phyloP scores from a whole-genome alignment of 1,140 invertebrate species.

The Cepaea nemoralis region DNA sequence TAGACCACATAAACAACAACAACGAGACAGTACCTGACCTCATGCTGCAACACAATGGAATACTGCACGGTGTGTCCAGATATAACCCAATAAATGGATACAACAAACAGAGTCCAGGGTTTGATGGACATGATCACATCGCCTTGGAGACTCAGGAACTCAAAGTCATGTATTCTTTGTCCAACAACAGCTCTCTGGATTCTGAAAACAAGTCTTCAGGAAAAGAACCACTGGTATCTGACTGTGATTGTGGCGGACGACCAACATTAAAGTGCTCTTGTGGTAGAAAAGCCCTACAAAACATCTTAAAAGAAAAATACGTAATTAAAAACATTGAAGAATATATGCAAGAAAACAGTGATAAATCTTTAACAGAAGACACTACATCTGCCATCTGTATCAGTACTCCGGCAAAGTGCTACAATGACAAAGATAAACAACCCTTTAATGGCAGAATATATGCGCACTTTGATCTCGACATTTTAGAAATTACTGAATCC shows the following conservation, averaged over 20 bases:
- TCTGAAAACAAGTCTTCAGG: not conserved
- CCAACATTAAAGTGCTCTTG: conserved; percentile 30
- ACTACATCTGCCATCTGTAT: not conserved
- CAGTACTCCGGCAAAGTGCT: not conserved
- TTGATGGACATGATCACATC: not conserved
- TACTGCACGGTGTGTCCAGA: not conserved
- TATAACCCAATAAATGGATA: not conserved
- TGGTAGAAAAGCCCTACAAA: conserved; percentile 30
- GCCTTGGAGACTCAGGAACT: not conserved
- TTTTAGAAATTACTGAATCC: not conserved
- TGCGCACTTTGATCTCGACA: not conserved
- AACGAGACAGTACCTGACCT: conserved; percentile 14
- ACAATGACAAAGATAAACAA: not conserved
- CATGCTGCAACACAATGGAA: conserved; percentile 29
- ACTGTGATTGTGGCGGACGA: conserved; percentile 6
- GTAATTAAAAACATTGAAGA: not conserved
- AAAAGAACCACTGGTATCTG: no score
- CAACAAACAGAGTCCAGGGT: not conserved
- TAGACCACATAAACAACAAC: conserved; percentile 34
- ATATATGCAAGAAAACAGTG: not conserved
- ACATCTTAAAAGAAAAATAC: conserved; percentile 9
- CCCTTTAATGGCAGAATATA: not conserved
- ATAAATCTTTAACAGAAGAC: not conserved
- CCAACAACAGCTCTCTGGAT: not conserved
- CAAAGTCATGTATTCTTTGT: not conserved